A percentile compares a stretch with the other conserved stretches of the same genome.
Conservation (phyloP, 2,797 vertebrate genomes). For the Eospalax fontanierii region DNA sequence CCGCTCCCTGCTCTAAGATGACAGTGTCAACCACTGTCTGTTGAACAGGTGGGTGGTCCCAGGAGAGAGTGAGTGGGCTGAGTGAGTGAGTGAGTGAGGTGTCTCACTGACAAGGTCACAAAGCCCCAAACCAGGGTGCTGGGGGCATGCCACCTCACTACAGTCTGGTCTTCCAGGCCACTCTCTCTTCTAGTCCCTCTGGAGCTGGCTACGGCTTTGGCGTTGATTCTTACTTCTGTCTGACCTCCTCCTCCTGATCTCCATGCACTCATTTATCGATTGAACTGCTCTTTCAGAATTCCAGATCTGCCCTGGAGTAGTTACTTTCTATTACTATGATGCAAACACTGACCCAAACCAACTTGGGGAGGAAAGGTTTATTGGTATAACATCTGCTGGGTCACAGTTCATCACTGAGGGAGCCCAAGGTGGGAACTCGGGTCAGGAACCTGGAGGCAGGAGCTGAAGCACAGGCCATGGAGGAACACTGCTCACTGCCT, state of each 20-base stretch:
- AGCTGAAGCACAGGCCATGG: too few species aligned
- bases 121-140: too few species aligned
- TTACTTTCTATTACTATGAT: too few species aligned
- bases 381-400: too few species aligned
- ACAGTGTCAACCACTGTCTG: background rate
- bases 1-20: fast-evolving
- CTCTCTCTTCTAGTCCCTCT: background rate
- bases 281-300: background rate
- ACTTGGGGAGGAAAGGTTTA: too few species aligned
- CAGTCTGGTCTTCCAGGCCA: too few species aligned
- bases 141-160: background rate
- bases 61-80: background rate
- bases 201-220: background rate
- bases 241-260: background rate
- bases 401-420: too few species aligned
- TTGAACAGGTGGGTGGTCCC: background rate
- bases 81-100: background rate
- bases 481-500: too few species aligned
- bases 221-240: background rate
- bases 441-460: too few species aligned
- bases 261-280: background rate
- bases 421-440: too few species aligned
- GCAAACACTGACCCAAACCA: too few species aligned
- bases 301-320: background rate
- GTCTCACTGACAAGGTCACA: background rate